These are phyloP conservation scores for Chymomyza fuscimana DNA, from an alignment of 2,888 invertebrate species.

Conservation along the genomic window DNA sequence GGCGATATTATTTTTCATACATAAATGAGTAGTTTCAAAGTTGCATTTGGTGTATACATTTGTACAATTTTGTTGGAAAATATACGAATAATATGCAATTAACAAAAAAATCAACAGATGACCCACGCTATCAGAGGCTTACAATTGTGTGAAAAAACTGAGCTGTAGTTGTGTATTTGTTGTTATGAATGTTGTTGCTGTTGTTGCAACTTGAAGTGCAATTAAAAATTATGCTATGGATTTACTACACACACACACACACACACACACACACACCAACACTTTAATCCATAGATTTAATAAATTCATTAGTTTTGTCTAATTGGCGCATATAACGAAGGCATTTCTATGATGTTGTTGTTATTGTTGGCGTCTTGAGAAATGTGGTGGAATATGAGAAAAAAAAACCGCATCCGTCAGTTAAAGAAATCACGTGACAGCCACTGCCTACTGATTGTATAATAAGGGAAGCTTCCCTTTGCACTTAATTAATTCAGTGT, in stretches of 20 bases:
- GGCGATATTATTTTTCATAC: too few species aligned
- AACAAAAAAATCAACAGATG: too few species aligned
- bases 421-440: not conserved
- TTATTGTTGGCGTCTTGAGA: conserved; percentile 5
- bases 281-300: conserved; percentile 41
- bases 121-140: not conserved
- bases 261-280: conserved; percentile 3
- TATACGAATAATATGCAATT: too few species aligned
- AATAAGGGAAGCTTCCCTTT: not conserved
- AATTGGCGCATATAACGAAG: conserved; percentile 71
- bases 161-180: conserved; percentile 28
- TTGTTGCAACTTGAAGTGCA: conserved; percentile 19
- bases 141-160: conserved; percentile 44
- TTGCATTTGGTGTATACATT: too few species aligned
- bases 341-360: conserved; percentile 39
- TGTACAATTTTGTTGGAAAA: too few species aligned
- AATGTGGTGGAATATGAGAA: not conserved
- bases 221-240: conserved; percentile 20
- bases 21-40: too few species aligned
- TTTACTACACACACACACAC: conserved; percentile 8
- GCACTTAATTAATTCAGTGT: conserved; percentile 7
- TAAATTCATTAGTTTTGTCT: conserved; percentile 69
- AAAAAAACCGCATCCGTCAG: not conserved
- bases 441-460: not conserved
- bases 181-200: conserved; percentile 19